Evolutionary conservation across 2,113 vertebrate species (phyloP).

Genomic region (Telmatochromis sp.): DNA sequence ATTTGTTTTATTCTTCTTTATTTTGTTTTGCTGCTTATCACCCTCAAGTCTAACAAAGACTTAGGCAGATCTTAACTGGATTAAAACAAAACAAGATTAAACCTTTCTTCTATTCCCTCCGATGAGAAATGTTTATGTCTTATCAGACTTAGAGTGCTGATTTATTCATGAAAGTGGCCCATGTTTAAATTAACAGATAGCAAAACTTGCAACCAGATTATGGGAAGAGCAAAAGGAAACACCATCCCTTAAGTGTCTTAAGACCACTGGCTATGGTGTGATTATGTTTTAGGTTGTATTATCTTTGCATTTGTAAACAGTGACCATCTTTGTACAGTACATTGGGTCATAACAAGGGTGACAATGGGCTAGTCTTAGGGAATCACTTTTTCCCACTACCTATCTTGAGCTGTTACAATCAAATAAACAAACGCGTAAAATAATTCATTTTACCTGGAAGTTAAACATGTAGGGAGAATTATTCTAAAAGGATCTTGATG

Average conservation of each 20-base stretch:
- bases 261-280: neutral
- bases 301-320: neutral
- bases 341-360: neutral
- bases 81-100: neutral
- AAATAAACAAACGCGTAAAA: neutral
- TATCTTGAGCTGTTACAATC: neutral
- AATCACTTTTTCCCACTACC: neutral
- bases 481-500: neutral
- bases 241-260: neutral
- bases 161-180: neutral
- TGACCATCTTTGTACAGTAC: neutral
- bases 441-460: neutral
- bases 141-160: neutral
- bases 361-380: neutral
- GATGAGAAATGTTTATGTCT: neutral
- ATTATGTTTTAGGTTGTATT: neutral
- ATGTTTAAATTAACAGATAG: neutral
- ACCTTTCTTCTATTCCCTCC: neutral
- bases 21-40: neutral
- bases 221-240: neutral
- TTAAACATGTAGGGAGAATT: neutral
- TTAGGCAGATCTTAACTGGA: neutral
- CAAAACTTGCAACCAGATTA: neutral
- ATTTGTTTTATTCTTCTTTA: neutral
- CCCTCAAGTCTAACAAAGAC: neutral